Evolutionary conservation across 2,113 vertebrate genomes (phyloP).

Genomic region (Acinonyx jubatus): DNA sequence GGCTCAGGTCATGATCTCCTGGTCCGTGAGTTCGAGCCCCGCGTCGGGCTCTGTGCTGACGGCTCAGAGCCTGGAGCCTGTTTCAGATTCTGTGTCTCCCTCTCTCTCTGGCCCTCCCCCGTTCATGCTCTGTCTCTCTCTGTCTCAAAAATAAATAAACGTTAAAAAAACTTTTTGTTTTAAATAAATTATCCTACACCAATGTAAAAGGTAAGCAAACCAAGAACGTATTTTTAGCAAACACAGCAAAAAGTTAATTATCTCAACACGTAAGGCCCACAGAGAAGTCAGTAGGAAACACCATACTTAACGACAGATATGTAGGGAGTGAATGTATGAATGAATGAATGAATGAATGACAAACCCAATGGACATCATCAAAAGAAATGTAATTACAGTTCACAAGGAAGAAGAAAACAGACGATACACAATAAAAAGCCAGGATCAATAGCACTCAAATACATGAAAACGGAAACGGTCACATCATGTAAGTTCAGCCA

Average conservation of each 20-base stretch:
- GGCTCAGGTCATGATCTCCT: too few species aligned
- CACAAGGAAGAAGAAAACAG: neutral
- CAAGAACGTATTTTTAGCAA: neutral
- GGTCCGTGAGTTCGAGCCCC: too few species aligned
- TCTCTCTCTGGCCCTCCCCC: too few species aligned
- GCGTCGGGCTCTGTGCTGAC: too few species aligned
- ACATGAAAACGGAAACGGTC: neutral
- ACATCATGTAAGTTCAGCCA: fast-evolving
- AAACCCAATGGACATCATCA: neutral
- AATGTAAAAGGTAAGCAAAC: neutral
- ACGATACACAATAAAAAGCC: neutral
- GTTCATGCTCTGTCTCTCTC: too few species aligned
- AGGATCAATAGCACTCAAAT: neutral
- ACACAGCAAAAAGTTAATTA: neutral
- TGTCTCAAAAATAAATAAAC: too few species aligned
- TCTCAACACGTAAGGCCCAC: neutral
- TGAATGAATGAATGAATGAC: too few species aligned
- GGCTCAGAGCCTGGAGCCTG: too few species aligned
- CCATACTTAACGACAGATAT: neutral
- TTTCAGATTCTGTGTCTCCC: too few species aligned
- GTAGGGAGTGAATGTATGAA: neutral
- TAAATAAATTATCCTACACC: neutral
- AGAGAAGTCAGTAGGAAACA: neutral
- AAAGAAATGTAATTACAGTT: neutral
- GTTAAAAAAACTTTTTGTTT: too few species aligned